phyloP scores from a whole-genome alignment of 1,140 invertebrate species.

The Forficula auricularia region DNA sequence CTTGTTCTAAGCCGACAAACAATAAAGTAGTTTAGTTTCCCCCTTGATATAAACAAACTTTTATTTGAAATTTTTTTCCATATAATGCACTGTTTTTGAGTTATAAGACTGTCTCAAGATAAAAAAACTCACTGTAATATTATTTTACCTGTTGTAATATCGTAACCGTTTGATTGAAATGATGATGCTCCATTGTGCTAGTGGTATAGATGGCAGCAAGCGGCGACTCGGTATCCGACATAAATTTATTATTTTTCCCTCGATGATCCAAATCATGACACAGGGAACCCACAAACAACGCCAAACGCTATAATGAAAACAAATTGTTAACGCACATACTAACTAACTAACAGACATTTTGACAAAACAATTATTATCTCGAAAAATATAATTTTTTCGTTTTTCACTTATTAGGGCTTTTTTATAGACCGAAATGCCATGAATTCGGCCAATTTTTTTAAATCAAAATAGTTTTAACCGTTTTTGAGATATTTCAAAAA shows the following conservation, averaged over 20 bases:
- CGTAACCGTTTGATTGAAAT: conserved; percentile 72
- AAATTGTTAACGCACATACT: background rate
- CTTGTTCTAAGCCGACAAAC: too few relatives aligned
- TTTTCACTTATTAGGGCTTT: background rate
- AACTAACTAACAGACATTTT: conserved; percentile 2
- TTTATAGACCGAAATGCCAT: background rate
- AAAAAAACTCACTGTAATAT: too few relatives aligned
- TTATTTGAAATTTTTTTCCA: too few relatives aligned
- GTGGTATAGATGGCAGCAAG: conserved; percentile 66
- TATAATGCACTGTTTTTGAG: too few relatives aligned
- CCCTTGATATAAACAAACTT: too few relatives aligned
- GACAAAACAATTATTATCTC: background rate
- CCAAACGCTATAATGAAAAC: conserved; percentile 37
- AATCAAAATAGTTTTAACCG: too few relatives aligned
- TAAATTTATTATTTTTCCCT: conserved; percentile 69
- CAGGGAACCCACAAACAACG: conserved; percentile 56
- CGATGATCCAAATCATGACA: conserved; percentile 74
- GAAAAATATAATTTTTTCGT: background rate
- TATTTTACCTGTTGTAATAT: conserved; percentile 61
- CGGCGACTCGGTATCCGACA: conserved; percentile 62
- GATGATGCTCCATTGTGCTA: conserved; percentile 71
- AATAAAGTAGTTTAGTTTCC: too few relatives aligned
- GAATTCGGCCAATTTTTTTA: too few relatives aligned
- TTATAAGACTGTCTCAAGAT: too few relatives aligned
- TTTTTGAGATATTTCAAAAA: too few relatives aligned